Evolutionary conservation across 2,797 vertebrate genomes (phyloP).

Genomic region (Hephaestus fuliginosus): DNA sequence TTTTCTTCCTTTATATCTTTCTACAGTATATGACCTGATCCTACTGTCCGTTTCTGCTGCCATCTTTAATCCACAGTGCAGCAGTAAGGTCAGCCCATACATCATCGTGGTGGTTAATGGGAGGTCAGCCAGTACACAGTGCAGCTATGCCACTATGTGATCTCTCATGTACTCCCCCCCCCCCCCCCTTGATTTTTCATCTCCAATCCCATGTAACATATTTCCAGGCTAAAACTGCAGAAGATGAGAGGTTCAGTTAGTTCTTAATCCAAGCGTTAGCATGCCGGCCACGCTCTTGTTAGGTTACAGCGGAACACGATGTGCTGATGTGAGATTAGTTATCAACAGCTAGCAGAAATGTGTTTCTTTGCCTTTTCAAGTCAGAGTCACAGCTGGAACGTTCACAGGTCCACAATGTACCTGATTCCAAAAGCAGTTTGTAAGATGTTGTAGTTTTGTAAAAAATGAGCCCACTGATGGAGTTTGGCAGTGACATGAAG

Average conservation of each 20-base stretch:
- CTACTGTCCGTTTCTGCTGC: conserved; percentile 13
- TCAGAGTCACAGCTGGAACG: background rate
- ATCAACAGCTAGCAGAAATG: background rate
- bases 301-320: conserved; percentile 7
- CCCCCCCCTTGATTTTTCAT: background rate
- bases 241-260: conserved; percentile 19
- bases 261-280: conserved; percentile 29
- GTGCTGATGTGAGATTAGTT: conserved; percentile 44
- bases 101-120: conserved; percentile 1
- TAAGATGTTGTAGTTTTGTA: too few relatives aligned
- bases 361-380: background rate
- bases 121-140: conserved; percentile 1
- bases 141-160: background rate
- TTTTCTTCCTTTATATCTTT: conserved; percentile 8
- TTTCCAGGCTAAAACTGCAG: conserved; percentile 4
- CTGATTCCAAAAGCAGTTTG: background rate
- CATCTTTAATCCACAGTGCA: conserved; percentile 49
- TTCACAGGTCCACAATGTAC: background rate
- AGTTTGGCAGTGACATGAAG: background rate
- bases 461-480: background rate
- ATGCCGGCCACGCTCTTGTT: background rate
- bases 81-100: conserved; percentile 8
- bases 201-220: conserved; percentile 10
- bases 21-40: conserved; percentile 10
- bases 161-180: background rate